phyloP scores from a whole-genome alignment of 2,888 invertebrate species.

The Cheilosia grossa region DNA sequence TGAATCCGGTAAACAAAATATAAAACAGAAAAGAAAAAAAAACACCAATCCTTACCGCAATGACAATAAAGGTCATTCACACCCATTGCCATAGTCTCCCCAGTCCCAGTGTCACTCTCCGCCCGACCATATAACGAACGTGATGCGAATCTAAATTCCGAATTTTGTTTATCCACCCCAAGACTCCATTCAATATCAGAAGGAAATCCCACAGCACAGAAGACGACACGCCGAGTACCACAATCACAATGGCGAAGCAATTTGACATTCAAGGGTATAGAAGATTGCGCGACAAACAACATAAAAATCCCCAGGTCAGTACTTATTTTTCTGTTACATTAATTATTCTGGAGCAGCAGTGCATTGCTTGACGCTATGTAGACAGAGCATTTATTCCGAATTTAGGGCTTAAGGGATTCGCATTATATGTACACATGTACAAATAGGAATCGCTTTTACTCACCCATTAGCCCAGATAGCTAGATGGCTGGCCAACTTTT shows the following conservation, averaged over 20 bases:
- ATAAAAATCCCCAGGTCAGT: slow-evolving; percentile 47
- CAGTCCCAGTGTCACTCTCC: slow-evolving; percentile 6
- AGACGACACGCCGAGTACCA: background rate
- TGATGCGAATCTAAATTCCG: slow-evolving; percentile 49
- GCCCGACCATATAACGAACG: slow-evolving; percentile 48
- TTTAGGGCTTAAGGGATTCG: slow-evolving; percentile 62
- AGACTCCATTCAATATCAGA: slow-evolving; percentile 16
- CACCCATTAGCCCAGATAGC: slow-evolving; percentile 61
- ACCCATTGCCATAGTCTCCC: slow-evolving; percentile 48
- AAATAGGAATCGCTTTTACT: slow-evolving; percentile 69
- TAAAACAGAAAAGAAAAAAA: slow-evolving; percentile 4
- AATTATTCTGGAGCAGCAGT: slow-evolving; percentile 58
- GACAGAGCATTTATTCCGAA: slow-evolving; percentile 61
- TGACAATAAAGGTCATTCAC: slow-evolving; percentile 65
- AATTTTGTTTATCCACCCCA: slow-evolving; percentile 14
- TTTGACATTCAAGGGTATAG: slow-evolving; percentile 48
- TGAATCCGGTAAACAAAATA: slow-evolving; percentile 31
- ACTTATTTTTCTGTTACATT: slow-evolving; percentile 56
- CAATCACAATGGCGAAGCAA: slow-evolving; percentile 18
- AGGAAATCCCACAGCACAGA: slow-evolving; percentile 27
- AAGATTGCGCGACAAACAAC: slow-evolving; percentile 28
- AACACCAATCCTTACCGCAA: slow-evolving; percentile 43
- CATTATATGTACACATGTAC: slow-evolving; percentile 63
- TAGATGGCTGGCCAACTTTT: slow-evolving; percentile 40
- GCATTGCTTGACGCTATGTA: slow-evolving; percentile 32